Evolutionary conservation across 2,113 vertebrate species (phyloP).

Genomic region (Ptilonorhynchus violaceus): DNA sequence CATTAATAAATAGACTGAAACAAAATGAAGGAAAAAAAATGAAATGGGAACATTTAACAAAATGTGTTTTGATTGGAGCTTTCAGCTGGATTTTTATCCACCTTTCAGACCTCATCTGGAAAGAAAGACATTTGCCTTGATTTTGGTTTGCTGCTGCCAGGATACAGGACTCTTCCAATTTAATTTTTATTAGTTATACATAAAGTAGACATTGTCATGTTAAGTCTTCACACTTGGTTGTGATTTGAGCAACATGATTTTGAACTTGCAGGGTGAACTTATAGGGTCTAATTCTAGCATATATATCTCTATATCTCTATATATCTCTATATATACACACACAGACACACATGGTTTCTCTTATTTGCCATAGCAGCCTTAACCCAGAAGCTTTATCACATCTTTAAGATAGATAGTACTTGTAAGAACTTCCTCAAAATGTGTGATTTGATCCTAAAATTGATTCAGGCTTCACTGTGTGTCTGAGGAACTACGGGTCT

Average conservation of each 20-base stretch:
- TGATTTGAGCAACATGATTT: slow-evolving; percentile 76
- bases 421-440: slow-evolving; percentile 52
- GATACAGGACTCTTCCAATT: slow-evolving; percentile 67
- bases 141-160: slow-evolving; percentile 65
- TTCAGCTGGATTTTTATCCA: slow-evolving; percentile 70
- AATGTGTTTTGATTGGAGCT: slow-evolving; percentile 75
- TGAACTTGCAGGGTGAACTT: slow-evolving; percentile 65
- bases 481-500: background rate
- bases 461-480: slow-evolving; percentile 50
- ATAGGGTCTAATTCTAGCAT: slow-evolving; percentile 34
- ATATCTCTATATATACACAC: too few species aligned
- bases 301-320: background rate
- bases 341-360: background rate
- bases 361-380: slow-evolving; percentile 50
- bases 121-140: slow-evolving; percentile 64
- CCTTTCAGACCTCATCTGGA: slow-evolving; percentile 58
- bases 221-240: slow-evolving; percentile 68
- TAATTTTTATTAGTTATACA: slow-evolving; percentile 78
- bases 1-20: slow-evolving; percentile 79
- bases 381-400: background rate
- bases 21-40: slow-evolving; percentile 69
- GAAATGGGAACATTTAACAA: slow-evolving; percentile 66
- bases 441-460: slow-evolving; percentile 55
- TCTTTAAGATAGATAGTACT: slow-evolving; percentile 27
- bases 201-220: slow-evolving; percentile 73